Conservation (phyloP, 2,113 vertebrate genomes). For the Hippocampus barbouri region DNA sequence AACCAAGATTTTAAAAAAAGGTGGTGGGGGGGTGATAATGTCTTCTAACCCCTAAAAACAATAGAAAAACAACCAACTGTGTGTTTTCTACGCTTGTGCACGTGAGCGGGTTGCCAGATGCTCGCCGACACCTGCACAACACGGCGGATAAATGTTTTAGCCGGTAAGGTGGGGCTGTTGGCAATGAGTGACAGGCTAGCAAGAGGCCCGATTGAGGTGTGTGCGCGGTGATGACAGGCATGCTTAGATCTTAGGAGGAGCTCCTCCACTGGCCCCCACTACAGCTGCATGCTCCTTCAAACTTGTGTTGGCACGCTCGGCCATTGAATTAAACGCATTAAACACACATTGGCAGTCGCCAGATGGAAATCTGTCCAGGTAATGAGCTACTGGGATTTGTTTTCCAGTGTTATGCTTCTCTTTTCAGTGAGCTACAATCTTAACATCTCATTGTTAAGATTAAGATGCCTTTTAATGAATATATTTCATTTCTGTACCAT, state of each 20-base stretch:
- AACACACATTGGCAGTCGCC: slow-evolving; percentile 17
- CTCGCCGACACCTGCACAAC: slow-evolving; percentile 59
- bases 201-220: slow-evolving; percentile 73
- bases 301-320: slow-evolving; percentile 65
- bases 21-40: background rate
- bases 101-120: slow-evolving; percentile 34
- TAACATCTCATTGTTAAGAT: background rate
- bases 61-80: background rate
- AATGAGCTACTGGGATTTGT: background rate
- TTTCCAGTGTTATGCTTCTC: background rate
- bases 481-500: background rate
- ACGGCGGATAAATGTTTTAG: slow-evolving; percentile 43
- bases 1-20: slow-evolving; percentile 1
- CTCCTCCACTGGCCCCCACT: slow-evolving; percentile 33
- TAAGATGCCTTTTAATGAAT: background rate
- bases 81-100: slow-evolving; percentile 16
- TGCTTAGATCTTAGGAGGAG: slow-evolving; percentile 61
- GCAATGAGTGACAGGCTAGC: slow-evolving; percentile 59
- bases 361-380: slow-evolving; percentile 25
- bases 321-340: slow-evolving; percentile 33
- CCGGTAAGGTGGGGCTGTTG: slow-evolving; percentile 40
- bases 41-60: slow-evolving; percentile 30
- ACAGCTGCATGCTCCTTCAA: slow-evolving; percentile 59
- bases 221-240: slow-evolving; percentile 67
- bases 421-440: background rate